Conservation (phyloP, 2,113 vertebrate genomes). For the rabbit (Oryctolagus cuniculus) region DNA sequence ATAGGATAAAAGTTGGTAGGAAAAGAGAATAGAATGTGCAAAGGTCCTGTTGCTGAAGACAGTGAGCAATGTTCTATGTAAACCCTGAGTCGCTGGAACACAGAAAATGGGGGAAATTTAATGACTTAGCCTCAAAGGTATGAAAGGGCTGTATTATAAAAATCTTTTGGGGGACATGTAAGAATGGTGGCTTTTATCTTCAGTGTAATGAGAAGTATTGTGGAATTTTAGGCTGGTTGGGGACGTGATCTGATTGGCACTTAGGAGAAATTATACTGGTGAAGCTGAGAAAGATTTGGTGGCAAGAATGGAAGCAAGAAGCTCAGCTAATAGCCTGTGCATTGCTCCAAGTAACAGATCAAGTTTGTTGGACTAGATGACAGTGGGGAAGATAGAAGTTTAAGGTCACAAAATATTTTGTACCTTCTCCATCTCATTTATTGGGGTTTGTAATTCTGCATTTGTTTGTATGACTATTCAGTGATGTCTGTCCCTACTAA, state of each 20-base stretch:
- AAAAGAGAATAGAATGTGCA: background rate
- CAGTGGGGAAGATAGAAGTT: background rate
- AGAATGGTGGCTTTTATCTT: background rate
- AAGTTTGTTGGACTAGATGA: no score
- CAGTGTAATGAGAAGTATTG: background rate
- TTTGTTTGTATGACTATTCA: background rate
- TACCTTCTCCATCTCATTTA: background rate
- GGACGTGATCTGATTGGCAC: background rate
- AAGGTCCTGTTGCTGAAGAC: background rate
- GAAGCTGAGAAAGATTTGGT: background rate
- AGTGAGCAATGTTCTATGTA: background rate
- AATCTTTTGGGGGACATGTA: background rate
- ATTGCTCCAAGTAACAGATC: background rate
- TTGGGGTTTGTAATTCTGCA: background rate
- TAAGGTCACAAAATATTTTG: background rate
- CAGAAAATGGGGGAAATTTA: background rate
- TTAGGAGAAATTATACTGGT: background rate
- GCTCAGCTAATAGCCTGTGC: background rate
- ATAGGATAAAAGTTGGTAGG: background rate
- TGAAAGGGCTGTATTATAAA: background rate
- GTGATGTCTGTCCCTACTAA: background rate
- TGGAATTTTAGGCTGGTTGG: background rate
- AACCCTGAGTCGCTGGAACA: background rate
- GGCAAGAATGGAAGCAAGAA: no score
- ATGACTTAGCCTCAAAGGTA: background rate